Evolutionary conservation across 2,797 vertebrate species (phyloP), one percentile per base, ranked within the genome.

Genomic region (Sternotherus odoratus): DNA sequence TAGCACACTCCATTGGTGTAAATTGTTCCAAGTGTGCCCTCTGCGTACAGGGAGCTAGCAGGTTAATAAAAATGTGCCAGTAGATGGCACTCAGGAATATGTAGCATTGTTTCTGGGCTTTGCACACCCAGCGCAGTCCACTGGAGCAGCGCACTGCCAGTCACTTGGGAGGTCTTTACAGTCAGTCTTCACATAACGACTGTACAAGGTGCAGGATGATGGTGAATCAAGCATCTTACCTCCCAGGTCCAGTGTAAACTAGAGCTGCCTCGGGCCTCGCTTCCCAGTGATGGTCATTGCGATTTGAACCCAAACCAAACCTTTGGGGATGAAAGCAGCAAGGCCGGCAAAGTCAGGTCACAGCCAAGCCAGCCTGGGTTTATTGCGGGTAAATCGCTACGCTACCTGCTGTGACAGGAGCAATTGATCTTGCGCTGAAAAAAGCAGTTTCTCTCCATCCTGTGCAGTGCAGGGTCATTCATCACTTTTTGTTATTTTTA

Each of bases 401-500:
- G 50, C 96, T 91, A 96, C 95, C 95, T 92, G 87, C 89, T 77
- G 75, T 85, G 82, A 98, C 96, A 97, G 97, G 81, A 87, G 95
- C 53, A 94, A 98, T 98, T 98, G 97, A 85, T 98, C 97, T 98
- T 87, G 2, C 80, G 89, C 95, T 93, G 82, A 77, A 50, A 92
- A 97, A 97, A 81, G 92, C 96, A 89, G 28, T 95, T 95, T 56
- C 96, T 97, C 95, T 94, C 94, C 92, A 95, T 96, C 91, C 97
- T 94, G 92, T 87, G 92, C 88, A 85, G 75, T 89, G 81, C 90
- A 63, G 92, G 92, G 95, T 95, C 97, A 97, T 98, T 97, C 94
- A 98, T 98, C 98, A 98, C 94, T 95, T 96, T 94, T 91, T 81
- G 79, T 96, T 97, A 97, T 97, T 98, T 98, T 97, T 97, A 90